These are phyloP conservation scores for Sander lucioperca DNA, from an alignment of 2,113 vertebrate genomes.

Conservation along the genomic window DNA sequence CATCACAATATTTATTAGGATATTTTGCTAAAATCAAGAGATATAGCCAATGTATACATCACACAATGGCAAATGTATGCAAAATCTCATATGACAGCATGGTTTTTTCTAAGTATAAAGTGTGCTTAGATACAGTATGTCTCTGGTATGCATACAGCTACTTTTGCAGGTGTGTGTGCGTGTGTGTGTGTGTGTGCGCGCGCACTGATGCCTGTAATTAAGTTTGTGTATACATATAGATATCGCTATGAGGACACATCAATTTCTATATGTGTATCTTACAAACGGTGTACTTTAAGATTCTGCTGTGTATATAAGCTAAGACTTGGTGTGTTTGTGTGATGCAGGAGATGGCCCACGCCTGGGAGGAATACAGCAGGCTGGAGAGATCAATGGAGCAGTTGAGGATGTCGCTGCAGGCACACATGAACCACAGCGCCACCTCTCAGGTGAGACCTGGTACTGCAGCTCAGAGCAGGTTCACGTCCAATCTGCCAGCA, in stretches of 20 bases:
- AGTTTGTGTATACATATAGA: not conserved
- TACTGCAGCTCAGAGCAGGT: conserved; percentile 15
- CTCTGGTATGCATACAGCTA: not conserved
- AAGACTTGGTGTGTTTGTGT: not conserved
- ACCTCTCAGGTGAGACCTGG: conserved; percentile 87
- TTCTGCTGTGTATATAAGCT: not conserved
- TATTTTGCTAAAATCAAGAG: not conserved
- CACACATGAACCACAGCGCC: conserved; percentile 88
- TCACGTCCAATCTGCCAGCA: not conserved
- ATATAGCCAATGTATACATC: not conserved
- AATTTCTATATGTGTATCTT: too few species aligned
- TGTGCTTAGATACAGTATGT: not conserved
- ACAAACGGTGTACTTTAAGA: too few species aligned
- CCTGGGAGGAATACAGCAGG: conserved; percentile 92
- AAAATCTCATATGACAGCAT: not conserved
- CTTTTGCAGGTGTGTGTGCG: not conserved
- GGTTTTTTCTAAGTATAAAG: not conserved
- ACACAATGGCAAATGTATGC: not conserved
- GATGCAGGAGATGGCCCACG: conserved; percentile 92
- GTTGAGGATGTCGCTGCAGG: conserved; percentile 89
- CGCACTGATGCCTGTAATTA: not conserved
- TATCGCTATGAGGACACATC: not conserved
- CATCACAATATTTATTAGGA: not conserved
- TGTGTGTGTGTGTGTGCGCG: not conserved
- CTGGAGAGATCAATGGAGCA: conserved; percentile 91